Percentiles rank a stretch among this genome's conserved stretches.
Evolutionary conservation across 1,140 invertebrate species (phyloP).

Genomic region (Oedothorax gibbosus): DNA sequence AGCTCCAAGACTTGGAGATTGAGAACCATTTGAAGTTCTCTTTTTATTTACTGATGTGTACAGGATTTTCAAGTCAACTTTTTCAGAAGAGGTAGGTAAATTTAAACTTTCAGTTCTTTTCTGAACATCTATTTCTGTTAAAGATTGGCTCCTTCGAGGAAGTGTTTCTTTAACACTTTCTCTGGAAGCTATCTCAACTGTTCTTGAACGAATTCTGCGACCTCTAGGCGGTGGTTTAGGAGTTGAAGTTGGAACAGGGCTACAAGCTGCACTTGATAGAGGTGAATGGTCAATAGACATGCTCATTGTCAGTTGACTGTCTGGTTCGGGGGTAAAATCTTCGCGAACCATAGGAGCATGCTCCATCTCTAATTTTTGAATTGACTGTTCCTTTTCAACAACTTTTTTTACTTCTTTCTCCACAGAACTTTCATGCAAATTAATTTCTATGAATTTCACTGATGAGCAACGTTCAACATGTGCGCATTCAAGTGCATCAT

Average conservation of each 20-base stretch:
- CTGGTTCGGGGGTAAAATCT: too few species aligned
- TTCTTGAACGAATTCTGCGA: slow-evolving; percentile 47
- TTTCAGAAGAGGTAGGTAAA: not conserved
- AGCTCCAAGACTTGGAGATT: slow-evolving; percentile 37
- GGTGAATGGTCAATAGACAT: too few species aligned
- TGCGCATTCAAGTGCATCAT: too few species aligned
- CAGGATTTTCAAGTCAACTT: slow-evolving; percentile 29
- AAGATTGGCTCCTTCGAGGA: slow-evolving; percentile 49
- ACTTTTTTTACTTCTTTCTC: not conserved
- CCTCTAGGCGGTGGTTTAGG: slow-evolving; percentile 52
- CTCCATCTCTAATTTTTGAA: too few species aligned
- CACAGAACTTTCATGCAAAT: not conserved
- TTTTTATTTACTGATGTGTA: slow-evolving; percentile 57
- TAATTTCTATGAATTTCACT: not conserved
- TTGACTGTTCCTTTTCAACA: not conserved
- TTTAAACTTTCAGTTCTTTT: slow-evolving; percentile 17
- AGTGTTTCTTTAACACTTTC: slow-evolving; percentile 4
- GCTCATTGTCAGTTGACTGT: too few species aligned
- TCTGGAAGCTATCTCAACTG: slow-evolving; percentile 43
- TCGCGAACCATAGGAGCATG: too few species aligned
- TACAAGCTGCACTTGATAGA: too few species aligned
- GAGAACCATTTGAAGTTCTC: not conserved
- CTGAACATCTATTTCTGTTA: slow-evolving; percentile 45
- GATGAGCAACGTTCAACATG: too few species aligned
- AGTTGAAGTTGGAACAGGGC: too few species aligned